These are phyloP conservation scores for Pristionchus mayeri DNA, from an alignment of 2,888 invertebrate species.

Conservation along the genomic window DNA sequence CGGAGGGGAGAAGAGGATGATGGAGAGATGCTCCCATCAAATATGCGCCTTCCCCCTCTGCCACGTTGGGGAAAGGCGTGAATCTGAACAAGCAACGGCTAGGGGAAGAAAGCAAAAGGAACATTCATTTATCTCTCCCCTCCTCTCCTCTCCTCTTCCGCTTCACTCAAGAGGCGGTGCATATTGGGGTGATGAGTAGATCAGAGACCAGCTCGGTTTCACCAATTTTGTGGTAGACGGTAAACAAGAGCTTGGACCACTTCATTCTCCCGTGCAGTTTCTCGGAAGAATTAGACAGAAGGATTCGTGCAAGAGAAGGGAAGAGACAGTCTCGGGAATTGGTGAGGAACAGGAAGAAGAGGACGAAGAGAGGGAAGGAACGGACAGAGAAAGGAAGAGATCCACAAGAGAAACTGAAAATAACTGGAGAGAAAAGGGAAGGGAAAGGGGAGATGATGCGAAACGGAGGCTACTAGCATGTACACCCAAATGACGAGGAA, in stretches of 20 bases:
- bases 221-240: too few relatives aligned
- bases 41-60: neutral
- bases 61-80: neutral
- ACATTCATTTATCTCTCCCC: constrained; percentile 29
- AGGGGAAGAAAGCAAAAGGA: neutral
- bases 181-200: constrained; percentile 21
- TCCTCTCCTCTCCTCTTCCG: neutral
- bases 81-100: neutral
- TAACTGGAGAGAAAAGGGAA: neutral
- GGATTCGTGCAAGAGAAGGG: too few relatives aligned
- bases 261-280: too few relatives aligned
- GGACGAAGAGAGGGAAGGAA: neutral
- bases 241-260: too few relatives aligned
- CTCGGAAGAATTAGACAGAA: too few relatives aligned
- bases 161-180: neutral
- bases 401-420: too few relatives aligned
- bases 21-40: neutral
- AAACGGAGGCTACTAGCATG: neutral
- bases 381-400: too few relatives aligned
- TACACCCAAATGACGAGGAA: constrained; percentile 1
- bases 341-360: neutral
- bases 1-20: neutral
- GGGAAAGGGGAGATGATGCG: neutral
- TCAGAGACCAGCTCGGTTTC: neutral
- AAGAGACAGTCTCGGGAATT: too few relatives aligned